Evolutionary conservation across 1,140 invertebrate genomes (phyloP), one percentile per base, ranked within the genome.

Genomic region (Lasioglossum albipes): DNA sequence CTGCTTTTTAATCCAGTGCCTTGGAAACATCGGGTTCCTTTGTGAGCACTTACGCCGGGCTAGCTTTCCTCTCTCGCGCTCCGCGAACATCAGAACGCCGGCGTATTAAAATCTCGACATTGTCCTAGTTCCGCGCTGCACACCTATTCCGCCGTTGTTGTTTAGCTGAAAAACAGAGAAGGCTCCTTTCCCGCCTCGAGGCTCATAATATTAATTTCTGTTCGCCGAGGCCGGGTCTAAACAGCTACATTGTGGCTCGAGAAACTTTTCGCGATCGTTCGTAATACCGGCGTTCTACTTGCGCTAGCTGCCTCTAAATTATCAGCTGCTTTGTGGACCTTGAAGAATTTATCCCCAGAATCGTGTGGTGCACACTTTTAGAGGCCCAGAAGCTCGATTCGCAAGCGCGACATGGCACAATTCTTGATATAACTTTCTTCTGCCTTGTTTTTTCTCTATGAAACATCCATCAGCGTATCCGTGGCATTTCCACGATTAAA

Each of bases 1-100:
- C 74, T 52, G 54, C 68, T 86, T 89, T 88, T 88, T 85, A 87
- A 89, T 88, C 85, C 75, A 69, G 65, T 86, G 66, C 75, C 68
- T 67, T 41, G 79, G 45, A 62, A 71, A 64, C 70, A 75, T 52
- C 54, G 54, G 41, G 42, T 52, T 31, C 36, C 79, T 80, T 80
- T 83, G 73, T 74, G 57, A 85, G 71, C 57, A 36, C 27, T 54
- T 45, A 73, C 45, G 45, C 13, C 54, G 42, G 5, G 36, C 36
- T 36, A 36, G 45, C 62, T 73, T 68, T 42, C 61, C 54, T 66
- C 72, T 71, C 4, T 59, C 16, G 31, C 41, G 13, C 36, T 45
- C 22, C n/a, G 57, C 45, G 61, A 9, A n/a, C 59, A 68, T 27
- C 31, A 22, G 20, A 42, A 52, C 71, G 74, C 52, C 36, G 27